Evolutionary conservation across 2,797 vertebrate genomes (phyloP), one percentile per base, ranked within the genome.

Genomic region (Carduelis carduelis): DNA sequence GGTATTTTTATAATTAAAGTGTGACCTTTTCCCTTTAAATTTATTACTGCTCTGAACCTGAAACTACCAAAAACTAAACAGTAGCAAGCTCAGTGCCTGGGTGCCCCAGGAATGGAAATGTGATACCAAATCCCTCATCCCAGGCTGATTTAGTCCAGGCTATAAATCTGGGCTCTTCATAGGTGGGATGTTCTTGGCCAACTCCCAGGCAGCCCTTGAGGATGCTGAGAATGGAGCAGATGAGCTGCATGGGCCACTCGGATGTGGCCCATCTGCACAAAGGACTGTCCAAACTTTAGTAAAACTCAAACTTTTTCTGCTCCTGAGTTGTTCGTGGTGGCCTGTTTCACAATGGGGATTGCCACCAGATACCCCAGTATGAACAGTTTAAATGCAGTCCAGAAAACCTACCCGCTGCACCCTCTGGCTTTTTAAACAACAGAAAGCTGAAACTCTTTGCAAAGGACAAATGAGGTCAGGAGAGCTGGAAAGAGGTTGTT

Each of bases 161-260:
- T 76, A n/a, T 87, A 94, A 91, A 94, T 83, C 41, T 3, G 14
- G 37, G 34, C 75, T 66, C 64, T 66, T 89, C 28, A 43, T 24
- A 72, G 74, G 34, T 13, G 13, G 55, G 37, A 74, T 69, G 14
- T 69, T 41, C 34, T 2, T 75, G 41, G 50, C 46, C 65, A 65
- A 8, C 4, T 88, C 34, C 60, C 61, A 76, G 65, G 34, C 37
- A 81, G 26, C 18, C 24, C 59, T 39, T 2, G 13, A 4, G 1
- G 70, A 21, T 26, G 39, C 60, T 61, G 72, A 77, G 56, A 35
- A 30, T 0, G 6, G 44, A 49, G 23, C 4, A 5, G 76, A 41
- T 12, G 49, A 1, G 0, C 30, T 49, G 53, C 23, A 5, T 5
- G 60, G 65, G 34, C 56, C 6, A 0, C 37, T 76, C 0, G 0